Evolutionary conservation across 2,888 invertebrate species (phyloP).

Genomic region (Brachyopa scutellaris): DNA sequence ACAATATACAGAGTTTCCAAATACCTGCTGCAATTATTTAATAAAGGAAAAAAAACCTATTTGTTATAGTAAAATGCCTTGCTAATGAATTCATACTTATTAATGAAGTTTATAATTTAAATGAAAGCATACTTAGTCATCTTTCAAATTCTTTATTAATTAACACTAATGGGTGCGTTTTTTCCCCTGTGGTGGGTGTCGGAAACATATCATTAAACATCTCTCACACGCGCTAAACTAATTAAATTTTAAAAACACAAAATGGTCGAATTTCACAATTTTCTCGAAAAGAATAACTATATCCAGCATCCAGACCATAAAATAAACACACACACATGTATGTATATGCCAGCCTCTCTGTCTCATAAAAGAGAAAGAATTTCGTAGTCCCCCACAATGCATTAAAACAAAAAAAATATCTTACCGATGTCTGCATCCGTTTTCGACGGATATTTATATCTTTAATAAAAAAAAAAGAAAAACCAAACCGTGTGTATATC

Average conservation of each 20-base stretch:
- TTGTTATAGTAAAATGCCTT: background rate
- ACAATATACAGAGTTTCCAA: no score
- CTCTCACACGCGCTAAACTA: slow-evolving; percentile 1
- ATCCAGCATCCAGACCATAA: slow-evolving; percentile 2
- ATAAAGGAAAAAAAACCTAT: no score
- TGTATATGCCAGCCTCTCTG: background rate
- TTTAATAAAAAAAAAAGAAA: no score
- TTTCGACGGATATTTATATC: slow-evolving; percentile 29
- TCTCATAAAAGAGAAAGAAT: background rate
- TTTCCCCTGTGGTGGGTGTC: background rate
- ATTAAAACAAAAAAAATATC: slow-evolving; percentile 31
- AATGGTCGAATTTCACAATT: slow-evolving; percentile 1
- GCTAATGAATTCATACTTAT: background rate
- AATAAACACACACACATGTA: slow-evolving; percentile 16
- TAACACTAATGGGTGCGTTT: slow-evolving; percentile 6
- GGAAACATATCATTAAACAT: background rate
- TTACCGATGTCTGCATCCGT: slow-evolving; percentile 37
- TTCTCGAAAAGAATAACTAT: background rate
- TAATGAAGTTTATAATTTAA: background rate
- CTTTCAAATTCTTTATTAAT: slow-evolving; percentile 6
- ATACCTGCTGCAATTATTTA: no score
- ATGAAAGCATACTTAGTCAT: slow-evolving; percentile 1
- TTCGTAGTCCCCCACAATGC: slow-evolving; percentile 52
- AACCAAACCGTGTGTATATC: slow-evolving; percentile 17
- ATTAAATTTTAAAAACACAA: background rate